phyloP scores from a whole-genome alignment of 2,888 invertebrate genomes.

The Flexamia atlantica region DNA sequence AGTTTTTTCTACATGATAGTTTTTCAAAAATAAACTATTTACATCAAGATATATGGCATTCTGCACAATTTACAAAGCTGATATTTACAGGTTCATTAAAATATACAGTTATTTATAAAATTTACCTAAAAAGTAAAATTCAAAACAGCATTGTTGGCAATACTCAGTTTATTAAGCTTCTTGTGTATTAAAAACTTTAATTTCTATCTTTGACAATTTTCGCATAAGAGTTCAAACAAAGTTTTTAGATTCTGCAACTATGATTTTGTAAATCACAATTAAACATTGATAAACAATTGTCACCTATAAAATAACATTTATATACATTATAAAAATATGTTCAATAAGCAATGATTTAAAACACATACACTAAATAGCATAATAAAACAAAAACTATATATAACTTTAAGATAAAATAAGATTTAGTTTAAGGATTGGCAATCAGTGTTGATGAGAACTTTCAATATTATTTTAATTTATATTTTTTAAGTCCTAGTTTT shows the following conservation, averaged over 20 bases:
- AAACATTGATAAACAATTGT: slow-evolving; percentile 12
- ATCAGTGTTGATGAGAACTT: slow-evolving; percentile 1
- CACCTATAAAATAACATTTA: slow-evolving; percentile 21
- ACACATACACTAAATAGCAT: slow-evolving; percentile 1
- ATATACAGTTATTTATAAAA: slow-evolving; percentile 25
- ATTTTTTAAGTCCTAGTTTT: too few species aligned
- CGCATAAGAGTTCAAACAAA: background rate
- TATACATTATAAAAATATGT: background rate
- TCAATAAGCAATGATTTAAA: background rate
- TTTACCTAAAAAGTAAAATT: background rate
- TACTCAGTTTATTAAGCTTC: slow-evolving; percentile 19
- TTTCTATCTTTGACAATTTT: background rate
- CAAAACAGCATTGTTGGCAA: background rate
- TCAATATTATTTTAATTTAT: too few species aligned
- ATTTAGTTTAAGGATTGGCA: background rate
- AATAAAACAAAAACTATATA: slow-evolving; percentile 1
- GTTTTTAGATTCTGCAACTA: background rate
- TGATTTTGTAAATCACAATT: background rate
- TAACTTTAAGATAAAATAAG: background rate
- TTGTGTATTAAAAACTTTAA: background rate
- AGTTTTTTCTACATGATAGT: background rate
- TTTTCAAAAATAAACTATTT: slow-evolving; percentile 41
- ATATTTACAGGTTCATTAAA: slow-evolving; percentile 11
- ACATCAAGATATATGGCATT: slow-evolving; percentile 45
- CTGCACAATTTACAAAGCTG: slow-evolving; percentile 44